These are phyloP conservation scores for Panthera tigris DNA, from an alignment of 2,113 vertebrate species.

Conservation along the genomic window DNA sequence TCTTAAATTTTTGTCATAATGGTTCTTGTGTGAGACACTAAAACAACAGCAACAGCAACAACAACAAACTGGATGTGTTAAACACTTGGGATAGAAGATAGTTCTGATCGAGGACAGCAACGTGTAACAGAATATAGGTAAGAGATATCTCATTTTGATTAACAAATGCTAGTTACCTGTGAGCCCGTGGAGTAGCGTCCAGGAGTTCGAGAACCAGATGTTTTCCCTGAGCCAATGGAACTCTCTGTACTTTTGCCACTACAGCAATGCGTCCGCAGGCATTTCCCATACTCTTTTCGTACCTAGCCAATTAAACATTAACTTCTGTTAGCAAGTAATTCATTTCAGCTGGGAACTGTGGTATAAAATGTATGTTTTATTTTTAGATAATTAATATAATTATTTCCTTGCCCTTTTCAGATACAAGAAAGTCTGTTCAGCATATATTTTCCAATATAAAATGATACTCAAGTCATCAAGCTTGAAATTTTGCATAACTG, in stretches of 20 bases:
- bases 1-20: neutral
- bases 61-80: neutral
- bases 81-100: neutral
- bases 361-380: neutral
- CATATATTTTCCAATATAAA: conserved; percentile 39
- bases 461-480: neutral
- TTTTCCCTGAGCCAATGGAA: conserved; percentile 96
- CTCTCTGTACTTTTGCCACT: conserved; percentile 97
- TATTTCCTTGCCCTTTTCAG: neutral
- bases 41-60: neutral
- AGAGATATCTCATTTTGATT: fast-evolving
- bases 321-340: conserved; percentile 60
- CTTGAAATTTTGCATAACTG: neutral
- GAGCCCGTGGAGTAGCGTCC: conserved; percentile 96
- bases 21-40: neutral
- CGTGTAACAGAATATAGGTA: fast-evolving
- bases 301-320: conserved; percentile 87
- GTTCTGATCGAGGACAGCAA: fast-evolving
- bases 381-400: conserved; percentile 20
- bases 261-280: conserved; percentile 96
- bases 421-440: neutral
- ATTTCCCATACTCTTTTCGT: conserved; percentile 98
- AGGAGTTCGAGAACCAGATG: conserved; percentile 92
- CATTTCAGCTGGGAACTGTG: neutral
- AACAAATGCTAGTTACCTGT: conserved; percentile 87